These are phyloP conservation scores for Pollachius pollachius DNA, from an alignment of 2,113 vertebrate species.

Conservation along the genomic window DNA sequence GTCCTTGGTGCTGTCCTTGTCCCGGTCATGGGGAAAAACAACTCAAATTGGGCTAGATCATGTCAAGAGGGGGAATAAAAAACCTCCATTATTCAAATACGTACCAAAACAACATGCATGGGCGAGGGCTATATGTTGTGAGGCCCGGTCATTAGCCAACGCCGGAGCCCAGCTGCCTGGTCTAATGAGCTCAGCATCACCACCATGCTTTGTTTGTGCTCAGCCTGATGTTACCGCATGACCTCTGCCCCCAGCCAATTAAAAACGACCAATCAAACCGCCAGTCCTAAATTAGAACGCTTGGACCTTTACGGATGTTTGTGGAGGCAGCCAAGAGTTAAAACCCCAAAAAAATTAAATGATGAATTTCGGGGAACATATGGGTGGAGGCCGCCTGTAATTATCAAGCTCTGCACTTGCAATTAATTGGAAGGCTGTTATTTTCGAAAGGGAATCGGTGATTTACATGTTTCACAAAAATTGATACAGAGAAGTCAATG, in stretches of 20 bases:
- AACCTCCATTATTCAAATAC: too few species aligned
- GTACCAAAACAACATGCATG: too few species aligned
- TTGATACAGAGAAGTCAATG: too few species aligned
- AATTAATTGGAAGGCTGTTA: background rate
- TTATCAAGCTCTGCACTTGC: background rate
- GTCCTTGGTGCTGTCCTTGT: too few species aligned
- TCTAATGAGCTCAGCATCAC: slow-evolving; percentile 44
- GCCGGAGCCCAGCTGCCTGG: slow-evolving; percentile 49
- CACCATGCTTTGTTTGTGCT: slow-evolving; percentile 32
- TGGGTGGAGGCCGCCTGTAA: slow-evolving; percentile 8
- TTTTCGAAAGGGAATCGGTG: background rate
- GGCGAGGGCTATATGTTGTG: background rate
- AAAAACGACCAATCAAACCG: slow-evolving; percentile 43
- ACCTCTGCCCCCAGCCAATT: slow-evolving; percentile 55
- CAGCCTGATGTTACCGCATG: slow-evolving; percentile 34
- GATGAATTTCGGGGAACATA: slow-evolving; percentile 18
- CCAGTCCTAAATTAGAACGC: slow-evolving; percentile 40
- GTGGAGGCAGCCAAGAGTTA: slow-evolving; percentile 23
- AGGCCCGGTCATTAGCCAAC: background rate
- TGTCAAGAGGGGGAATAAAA: too few species aligned
- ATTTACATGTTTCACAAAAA: too few species aligned
- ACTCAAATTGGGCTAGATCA: too few species aligned
- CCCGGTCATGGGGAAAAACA: too few species aligned
- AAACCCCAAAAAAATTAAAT: slow-evolving; percentile 23
- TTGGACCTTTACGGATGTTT: slow-evolving; percentile 42